Evolutionary conservation across 2,797 vertebrate genomes (phyloP).

Genomic region (Mustela erminea): DNA sequence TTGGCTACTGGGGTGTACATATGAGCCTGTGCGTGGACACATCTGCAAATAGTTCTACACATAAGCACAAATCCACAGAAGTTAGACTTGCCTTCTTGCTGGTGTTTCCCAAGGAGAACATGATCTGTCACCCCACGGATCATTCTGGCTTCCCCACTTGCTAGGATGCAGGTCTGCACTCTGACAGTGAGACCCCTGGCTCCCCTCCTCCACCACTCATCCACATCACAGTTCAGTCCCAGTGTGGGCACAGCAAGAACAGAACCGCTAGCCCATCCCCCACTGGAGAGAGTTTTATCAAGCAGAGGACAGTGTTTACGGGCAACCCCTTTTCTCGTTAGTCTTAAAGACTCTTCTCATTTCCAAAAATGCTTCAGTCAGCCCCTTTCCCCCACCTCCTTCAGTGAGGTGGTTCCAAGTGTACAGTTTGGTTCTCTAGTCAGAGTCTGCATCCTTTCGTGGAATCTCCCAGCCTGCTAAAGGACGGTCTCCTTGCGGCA

Average conservation of each 20-base stretch:
- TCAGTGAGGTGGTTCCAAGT: not conserved
- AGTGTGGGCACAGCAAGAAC: rapidly evolving
- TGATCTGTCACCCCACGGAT: not conserved
- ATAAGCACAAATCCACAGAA: rapidly evolving
- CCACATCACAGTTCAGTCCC: not conserved
- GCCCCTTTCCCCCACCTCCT: not conserved
- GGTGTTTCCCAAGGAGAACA: too few species aligned
- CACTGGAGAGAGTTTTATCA: rapidly evolving
- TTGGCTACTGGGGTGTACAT: not conserved
- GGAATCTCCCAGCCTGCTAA: not conserved
- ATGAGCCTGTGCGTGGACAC: rapidly evolving
- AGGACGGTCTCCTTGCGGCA: rapidly evolving
- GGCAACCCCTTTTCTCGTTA: not conserved
- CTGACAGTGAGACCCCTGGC: rapidly evolving
- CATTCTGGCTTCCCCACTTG: not conserved
- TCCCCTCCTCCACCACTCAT: not conserved
- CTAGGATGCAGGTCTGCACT: too few species aligned
- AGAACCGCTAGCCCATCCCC: not conserved
- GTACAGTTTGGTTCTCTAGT: not conserved
- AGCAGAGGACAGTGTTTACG: not conserved
- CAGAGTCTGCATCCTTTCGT: not conserved
- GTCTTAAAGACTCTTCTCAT: not conserved
- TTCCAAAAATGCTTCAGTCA: not conserved
- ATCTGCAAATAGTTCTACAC: rapidly evolving
- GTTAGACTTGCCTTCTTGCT: not conserved